Base-by-base conservation (phyloP, 2,113 vertebrate genomes). In the Eurypyga helias region DNA sequence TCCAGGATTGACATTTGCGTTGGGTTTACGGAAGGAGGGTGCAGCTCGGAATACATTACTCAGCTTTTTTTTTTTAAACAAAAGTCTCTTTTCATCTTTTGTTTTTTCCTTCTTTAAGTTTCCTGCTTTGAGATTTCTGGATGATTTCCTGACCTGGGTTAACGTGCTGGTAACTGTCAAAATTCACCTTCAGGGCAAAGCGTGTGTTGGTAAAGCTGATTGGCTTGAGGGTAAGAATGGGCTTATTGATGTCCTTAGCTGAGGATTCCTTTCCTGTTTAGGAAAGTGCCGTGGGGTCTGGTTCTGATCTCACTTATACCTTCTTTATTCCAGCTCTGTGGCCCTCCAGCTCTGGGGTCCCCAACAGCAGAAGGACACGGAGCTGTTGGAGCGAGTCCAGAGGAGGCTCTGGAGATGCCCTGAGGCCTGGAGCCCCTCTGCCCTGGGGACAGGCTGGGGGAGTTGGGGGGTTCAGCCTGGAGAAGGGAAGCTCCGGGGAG, bases 71-170 rank as follows among this genome's bases (percentile, higher is more conserved):
- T 34, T 71, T 61, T 28, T 28, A 28, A 8, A 12, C 16, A 70
- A 28, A 21, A 46, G 60, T 4, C 61, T 90, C 15, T 46, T 96
- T 83, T 97, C 48, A 66, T 91, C 52, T 91, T 90, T 79, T 96
- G 94, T 92, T 97, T 96, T 97, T 96, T 93, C 85, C 95, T 96
- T 77, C 26, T 77, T 84, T 36, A 23, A 10, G 36, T 79, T 98
- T 97, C 97, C 97, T 96, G 94, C 92, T 81, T 57, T 73, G 87
- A 67, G 58, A 46, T 48, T 84, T 88, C 70, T 62, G 80, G 82
- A 38, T 64, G 81, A 61, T 91, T 95, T 96, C 93, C 96, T 94
- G 97, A 55, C 71, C 28, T 41, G 61, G 77, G 55, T 66, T 89
- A 86, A 92, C 18, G 25, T 85, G 78, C 48, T 57, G 60, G 10